Base-by-base conservation (phyloP, 2,113 vertebrate species). In the Hystrix cristata region DNA sequence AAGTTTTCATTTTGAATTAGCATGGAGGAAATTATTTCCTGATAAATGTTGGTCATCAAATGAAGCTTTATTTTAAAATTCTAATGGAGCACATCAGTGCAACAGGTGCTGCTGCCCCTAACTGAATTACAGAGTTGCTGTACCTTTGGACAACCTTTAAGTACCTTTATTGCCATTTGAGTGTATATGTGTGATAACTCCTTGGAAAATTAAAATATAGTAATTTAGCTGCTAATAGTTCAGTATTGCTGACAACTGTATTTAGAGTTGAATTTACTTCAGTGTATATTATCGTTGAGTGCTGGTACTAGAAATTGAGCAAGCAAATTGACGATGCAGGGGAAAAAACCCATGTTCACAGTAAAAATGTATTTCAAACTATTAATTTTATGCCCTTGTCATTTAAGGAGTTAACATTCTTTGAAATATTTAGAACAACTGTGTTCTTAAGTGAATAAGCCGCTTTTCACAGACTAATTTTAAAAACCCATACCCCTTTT, bases 1-100 rank as follows among this genome's bases (percentile, higher is more conserved):
- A 84, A 89, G 72, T 83, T 92, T 94, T 97, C 46, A 25, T 96
- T 69, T 48, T 96, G 57, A 96, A 91, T 95, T 87, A 76, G 19
- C 18, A 62, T 80, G 34, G 46, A 79, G 81, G 19, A 51, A 95
- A 21, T 97, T 91, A 96, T 81, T 43, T 90, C 89, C 72, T 57
- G 0, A 21, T 85, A 96, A 95, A 96, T 97, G 5, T 91, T 98
- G 95, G 80, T 90, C 84, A 93, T 82, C 78, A 96, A 87, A 59
- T 97, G 81, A 34, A 34, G 8, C 43, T 67, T 91, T 95, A 91
- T 95, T 67, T 0, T 14, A 55, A 76, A 93, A 94, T 46, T 65
- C 95, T 92, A 64, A 80, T 92, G 67, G 53, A 62, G 91, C 91
- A 94, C 15, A 69, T 13, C 43, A 92, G 2, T 87, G 34, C 62